Base-by-base conservation (phyloP, 2,888 invertebrate genomes). In the Nipponacmea schrenckii region DNA sequence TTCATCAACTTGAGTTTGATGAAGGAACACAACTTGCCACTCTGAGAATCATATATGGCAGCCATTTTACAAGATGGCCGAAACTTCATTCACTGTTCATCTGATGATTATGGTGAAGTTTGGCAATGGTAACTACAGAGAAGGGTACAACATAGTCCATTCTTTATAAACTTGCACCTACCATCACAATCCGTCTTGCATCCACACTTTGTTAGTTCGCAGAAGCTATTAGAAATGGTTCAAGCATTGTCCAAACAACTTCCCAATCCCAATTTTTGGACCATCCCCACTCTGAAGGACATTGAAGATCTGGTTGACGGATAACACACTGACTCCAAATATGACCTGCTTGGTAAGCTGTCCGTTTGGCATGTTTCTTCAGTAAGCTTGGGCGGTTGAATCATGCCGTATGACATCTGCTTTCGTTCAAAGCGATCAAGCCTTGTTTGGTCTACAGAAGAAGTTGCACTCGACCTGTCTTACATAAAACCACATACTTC, bases 181-280 rank as follows among this genome's bases (percentile, higher is more conserved):
- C 48, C 48, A 15, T 46, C 17, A n/a, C 64, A 64, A 14, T 17
- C 67, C 66, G 62, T 70, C 62, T 74, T 75, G 44, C 71, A 72
- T 10, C 39, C 31, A 46, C 75, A 75, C 46, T 75, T 75, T 2
- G 68, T 71, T 69, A 75, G 64, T 67, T 75, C 71, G 15, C 48
- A 71, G 50, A 71, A 75, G 64, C 70, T 48, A 15, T 5, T 17
- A 46, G 17, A 46, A 15, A 46, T 46, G 12, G 46, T 17, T 0
- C 14, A 15, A 48, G 15, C 15, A 2, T 5, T 48, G 48, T 48
- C 48, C 48, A 48, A 48, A 15, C 48, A n/a, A 5, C 2, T 4
- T 48, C n/a, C 48, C 5, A 48, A 48, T n/a, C n/a, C 48, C 3
- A n/a, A 48, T 46, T 15, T 15, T 46, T 46, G 10, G 46, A 46